Conservation (phyloP, 2,113 vertebrate genomes). For the Colossoma macropomum region DNA sequence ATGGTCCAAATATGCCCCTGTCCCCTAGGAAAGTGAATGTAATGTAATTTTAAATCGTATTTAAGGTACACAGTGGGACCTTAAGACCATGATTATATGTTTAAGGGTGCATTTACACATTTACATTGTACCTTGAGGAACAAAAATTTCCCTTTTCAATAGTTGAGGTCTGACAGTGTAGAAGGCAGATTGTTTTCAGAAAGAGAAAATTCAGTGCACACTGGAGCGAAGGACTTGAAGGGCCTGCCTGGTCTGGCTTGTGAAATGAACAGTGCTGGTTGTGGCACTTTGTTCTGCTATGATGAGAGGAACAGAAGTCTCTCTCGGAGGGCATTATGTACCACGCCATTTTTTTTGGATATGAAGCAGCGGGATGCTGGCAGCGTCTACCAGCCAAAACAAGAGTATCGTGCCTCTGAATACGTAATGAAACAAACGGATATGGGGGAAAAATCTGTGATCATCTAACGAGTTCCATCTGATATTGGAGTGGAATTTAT, state of each 20-base stretch:
- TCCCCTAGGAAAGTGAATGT: no score
- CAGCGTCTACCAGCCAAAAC: conserved; percentile 79
- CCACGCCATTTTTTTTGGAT: conserved; percentile 60
- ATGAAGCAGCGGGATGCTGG: conserved; percentile 74
- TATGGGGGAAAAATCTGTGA: conserved; percentile 91
- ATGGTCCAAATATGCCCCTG: no score
- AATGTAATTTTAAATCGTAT: no score
- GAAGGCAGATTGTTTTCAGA: not conserved
- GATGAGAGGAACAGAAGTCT: conserved; percentile 67
- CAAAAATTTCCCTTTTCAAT: no score
- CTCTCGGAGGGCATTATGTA: conserved; percentile 63
- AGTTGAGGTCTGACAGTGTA: not conserved
- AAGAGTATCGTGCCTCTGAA: conserved; percentile 93
- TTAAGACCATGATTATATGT: no score
- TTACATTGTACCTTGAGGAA: no score
- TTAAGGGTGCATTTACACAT: no score
- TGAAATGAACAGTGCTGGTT: conserved; percentile 74
- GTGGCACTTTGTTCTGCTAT: conserved; percentile 67
- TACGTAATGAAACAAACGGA: conserved; percentile 92
- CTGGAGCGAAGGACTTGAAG: not conserved
- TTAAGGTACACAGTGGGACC: no score
- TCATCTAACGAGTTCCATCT: conserved; percentile 88
- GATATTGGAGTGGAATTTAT: conserved; percentile 78
- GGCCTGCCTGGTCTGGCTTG: conserved; percentile 51
- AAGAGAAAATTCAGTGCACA: not conserved